Base-by-base conservation (phyloP, 1,140 invertebrate genomes). In the Apis cerana region DNA sequence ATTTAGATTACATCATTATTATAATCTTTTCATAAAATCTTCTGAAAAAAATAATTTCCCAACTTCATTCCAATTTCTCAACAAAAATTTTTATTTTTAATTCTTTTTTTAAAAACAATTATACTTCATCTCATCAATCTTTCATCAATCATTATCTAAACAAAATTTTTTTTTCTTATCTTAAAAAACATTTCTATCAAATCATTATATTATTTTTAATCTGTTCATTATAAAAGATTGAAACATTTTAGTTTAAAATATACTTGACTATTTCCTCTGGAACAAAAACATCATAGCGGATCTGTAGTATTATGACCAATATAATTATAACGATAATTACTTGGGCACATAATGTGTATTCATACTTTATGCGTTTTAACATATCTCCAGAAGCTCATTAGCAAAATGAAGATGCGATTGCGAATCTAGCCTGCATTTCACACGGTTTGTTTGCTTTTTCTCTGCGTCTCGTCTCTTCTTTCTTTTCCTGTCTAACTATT, bases 251-350 rank as follows among this genome's bases (percentile, higher is more conserved):
- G 17, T 23, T 33, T 33, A 33, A 72, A 72, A 56, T 13, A 21
- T 10, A 52, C 11, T 13, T 71, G 21, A 50, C 15, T 17, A 4
- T 33, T 19, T 61, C n/a, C 0, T n/a, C 43, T 19, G 43, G 33
- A 11, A 21, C 19, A 59, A 68, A 48, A 43, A 27, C n/a, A n/a
- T n/a, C 15, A n/a, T 4, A 52, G 48, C 67, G 56, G 12, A 68
- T 71, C 68, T 68, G 77, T 27, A 21, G 48, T 68, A 61, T 79
- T 79, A 68, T 62, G 48, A 62, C 58, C 58, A 2, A 70, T 59
- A 54, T 75, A 81, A 81, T 81, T 75, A 81, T 67, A 71, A 71
- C 23, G 50, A 59, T 75, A 81, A 81, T 81, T 81, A 43, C 79
- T 43, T 43, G 21, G 58, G 11, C 48, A 78, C 76, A 48, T 52